Evolutionary conservation across 2,888 invertebrate genomes (phyloP).

Genomic region (Chrysolina haemoptera): DNA sequence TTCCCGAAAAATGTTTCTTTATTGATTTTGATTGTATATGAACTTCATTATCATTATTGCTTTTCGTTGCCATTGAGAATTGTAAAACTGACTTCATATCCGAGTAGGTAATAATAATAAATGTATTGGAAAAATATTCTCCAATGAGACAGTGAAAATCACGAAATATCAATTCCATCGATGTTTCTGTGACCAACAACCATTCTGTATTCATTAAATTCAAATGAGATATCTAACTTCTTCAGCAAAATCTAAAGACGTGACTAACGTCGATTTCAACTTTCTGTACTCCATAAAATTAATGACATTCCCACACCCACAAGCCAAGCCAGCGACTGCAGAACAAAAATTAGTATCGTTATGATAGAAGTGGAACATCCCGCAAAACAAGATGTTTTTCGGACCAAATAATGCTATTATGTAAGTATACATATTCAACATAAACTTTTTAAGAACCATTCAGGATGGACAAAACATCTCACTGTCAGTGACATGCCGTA

Average conservation of each 20-base stretch:
- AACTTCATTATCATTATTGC: no score
- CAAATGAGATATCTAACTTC: neutral
- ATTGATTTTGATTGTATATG: no score
- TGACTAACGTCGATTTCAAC: neutral
- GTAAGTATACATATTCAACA: slow-evolving; percentile 56
- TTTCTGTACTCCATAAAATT: neutral
- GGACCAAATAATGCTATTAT: slow-evolving; percentile 49
- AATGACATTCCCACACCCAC: neutral
- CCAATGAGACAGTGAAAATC: no score
- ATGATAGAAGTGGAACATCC: slow-evolving; percentile 9
- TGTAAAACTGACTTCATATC: no score
- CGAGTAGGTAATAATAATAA: no score
- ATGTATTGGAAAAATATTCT: no score
- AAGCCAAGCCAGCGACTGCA: neutral
- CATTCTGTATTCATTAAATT: neutral
- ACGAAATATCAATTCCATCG: no score
- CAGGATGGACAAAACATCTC: slow-evolving; percentile 58
- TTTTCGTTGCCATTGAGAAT: no score
- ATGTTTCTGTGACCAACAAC: neutral
- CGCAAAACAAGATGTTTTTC: slow-evolving; percentile 43
- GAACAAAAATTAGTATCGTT: slow-evolving; percentile 7
- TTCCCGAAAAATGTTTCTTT: no score
- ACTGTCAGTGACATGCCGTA: slow-evolving; percentile 60
- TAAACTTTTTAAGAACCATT: slow-evolving; percentile 56
- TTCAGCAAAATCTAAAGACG: neutral